Evolutionary conservation across 2,113 vertebrate genomes (phyloP), one percentile per base, ranked within the genome.

Genomic region (Bos javanicus): DNA sequence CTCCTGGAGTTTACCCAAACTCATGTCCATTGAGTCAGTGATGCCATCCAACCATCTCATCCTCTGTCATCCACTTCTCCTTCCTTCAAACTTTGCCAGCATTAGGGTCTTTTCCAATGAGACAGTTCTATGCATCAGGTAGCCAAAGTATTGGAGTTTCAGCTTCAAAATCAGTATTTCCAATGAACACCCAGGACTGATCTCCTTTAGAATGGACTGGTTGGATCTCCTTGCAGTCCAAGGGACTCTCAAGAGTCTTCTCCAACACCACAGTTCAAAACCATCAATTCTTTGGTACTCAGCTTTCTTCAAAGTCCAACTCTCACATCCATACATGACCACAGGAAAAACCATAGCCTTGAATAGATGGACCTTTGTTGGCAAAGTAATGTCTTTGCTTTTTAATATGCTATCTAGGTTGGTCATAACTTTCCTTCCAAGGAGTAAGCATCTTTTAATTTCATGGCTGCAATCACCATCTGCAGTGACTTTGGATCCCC

Each of bases 211-310:
- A 5, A 74, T 39, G 19, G 36, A 74, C 67, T 74, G 5, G 19
- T 6, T 74, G n/a, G 19, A 74, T 25, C 36, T 74, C 36, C 5
- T 74, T 74, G 67, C 2, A 12, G 10, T 39, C 36, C 36, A 74
- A 25, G 36, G 67, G 67, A 6, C 21, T 74, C n/a, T 39, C 67
- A 39, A 39, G 5, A 39, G 67, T 74, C 67, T 39, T 39, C 5
- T 74, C 10, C 36, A 74, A 74, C 10, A 74, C 10, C 67, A 74
- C 21, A 74, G 36, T 25, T 25, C 5, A 39, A 74, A 71, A 74
- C 5, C 36, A 74, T 39, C 36, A 74, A 25, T 74, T 74, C 21
- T 74, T 74, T 5, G 0, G 21, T 3, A 1, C 0, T 1, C 36
- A 74, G 21, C 10, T 7, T 74, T 74, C 67, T 74, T 39, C 25